phyloP scores from a whole-genome alignment of 2,113 vertebrate species.

The Cyprinus carpio region DNA sequence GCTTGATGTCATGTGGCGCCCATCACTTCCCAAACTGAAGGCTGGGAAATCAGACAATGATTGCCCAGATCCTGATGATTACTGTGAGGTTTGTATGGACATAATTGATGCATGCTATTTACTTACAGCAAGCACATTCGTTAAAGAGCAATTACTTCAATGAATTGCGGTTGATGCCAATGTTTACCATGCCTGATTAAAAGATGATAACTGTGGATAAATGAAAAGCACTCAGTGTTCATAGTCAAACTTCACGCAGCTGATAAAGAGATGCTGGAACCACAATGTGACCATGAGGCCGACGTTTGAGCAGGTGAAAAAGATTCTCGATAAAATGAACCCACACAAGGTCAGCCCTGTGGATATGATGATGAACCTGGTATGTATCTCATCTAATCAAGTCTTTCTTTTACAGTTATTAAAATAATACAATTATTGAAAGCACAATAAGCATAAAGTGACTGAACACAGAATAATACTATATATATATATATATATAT shows the following conservation, averaged over 20 bases:
- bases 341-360: conserved; percentile 79
- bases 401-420: background rate
- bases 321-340: conserved; percentile 79
- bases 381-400: conserved; percentile 51
- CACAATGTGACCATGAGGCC: conserved; percentile 71
- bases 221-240: background rate
- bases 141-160: background rate
- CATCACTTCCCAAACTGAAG: conserved; percentile 71
- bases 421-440: background rate
- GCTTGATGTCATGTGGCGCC: conserved; percentile 72
- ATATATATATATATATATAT: no score
- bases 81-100: conserved; percentile 72
- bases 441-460: background rate
- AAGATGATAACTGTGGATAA: conserved; percentile 11
- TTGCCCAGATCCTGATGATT: conserved; percentile 72
- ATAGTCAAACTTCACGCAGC: conserved; percentile 58
- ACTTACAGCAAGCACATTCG: background rate
- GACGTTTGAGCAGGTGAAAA: conserved; percentile 79
- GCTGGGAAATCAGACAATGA: conserved; percentile 71
- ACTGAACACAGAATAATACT: no score
- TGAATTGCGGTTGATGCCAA: background rate
- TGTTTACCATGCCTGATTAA: background rate
- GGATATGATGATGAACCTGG: conserved; percentile 82
- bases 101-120: background rate
- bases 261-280: conserved; percentile 78